phyloP scores from a whole-genome alignment of 2,888 invertebrate genomes.

The Leucania comma region DNA sequence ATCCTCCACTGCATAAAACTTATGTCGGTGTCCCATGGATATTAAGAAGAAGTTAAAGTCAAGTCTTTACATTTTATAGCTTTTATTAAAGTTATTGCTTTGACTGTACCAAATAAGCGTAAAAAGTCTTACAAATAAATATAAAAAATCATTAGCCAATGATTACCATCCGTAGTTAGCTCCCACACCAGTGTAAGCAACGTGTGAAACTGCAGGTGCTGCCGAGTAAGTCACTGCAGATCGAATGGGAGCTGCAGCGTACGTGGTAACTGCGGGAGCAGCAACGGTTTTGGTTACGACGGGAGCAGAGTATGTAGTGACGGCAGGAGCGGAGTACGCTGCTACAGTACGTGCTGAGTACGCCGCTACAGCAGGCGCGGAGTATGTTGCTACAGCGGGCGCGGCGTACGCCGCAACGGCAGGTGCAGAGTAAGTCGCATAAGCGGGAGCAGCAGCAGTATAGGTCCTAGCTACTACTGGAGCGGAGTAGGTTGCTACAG shows the following conservation, averaged over 20 bases:
- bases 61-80: background rate
- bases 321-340: constrained; percentile 16
- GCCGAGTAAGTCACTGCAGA: constrained; percentile 87
- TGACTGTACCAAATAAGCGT: constrained; percentile 19
- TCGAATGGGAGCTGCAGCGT: constrained; percentile 81
- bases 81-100: constrained; percentile 33
- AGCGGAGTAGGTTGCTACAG: constrained; percentile 76
- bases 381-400: constrained; percentile 85
- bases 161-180: constrained; percentile 85
- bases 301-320: constrained; percentile 42
- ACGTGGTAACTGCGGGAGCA: constrained; percentile 80
- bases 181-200: constrained; percentile 91
- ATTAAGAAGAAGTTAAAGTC: background rate
- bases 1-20: background rate
- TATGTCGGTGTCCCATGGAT: background rate
- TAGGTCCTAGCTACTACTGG: constrained; percentile 77
- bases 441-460: constrained; percentile 71
- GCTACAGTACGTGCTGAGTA: background rate
- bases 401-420: constrained; percentile 77
- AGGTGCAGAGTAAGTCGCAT: constrained; percentile 66
- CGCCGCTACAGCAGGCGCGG: constrained; percentile 88
- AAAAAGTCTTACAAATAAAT: constrained; percentile 30
- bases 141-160: constrained; percentile 62
- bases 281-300: constrained; percentile 74
- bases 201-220: constrained; percentile 92